Base-by-base conservation (phyloP, 2,113 vertebrate genomes). In the Anguilla rostrata region DNA sequence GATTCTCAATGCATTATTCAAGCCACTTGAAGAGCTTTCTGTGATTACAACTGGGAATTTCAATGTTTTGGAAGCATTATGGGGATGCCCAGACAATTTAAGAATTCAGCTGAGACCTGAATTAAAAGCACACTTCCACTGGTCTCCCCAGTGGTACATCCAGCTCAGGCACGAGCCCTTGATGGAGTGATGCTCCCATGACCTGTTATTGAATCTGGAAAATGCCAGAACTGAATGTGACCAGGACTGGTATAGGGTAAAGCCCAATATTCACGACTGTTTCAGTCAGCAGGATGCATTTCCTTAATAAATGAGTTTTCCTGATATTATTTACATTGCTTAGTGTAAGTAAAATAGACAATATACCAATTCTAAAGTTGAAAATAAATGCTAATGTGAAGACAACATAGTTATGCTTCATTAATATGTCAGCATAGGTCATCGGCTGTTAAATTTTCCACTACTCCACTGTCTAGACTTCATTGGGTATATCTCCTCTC, bases 51-150 rank as follows among this genome's bases (percentile, higher is more conserved):
- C 39, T 40, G 39, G 39, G 39, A 80, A 18, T 80, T 80, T 41
- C 39, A 80, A 80, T 80, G 78, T 80, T 80, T 80, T 80, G 39
- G 29, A 80, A 41, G 34, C 7, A 14, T 20, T 20, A 40, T 80
- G 78, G 78, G 78, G 78, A 80, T 41, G 78, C 78, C 78, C 78
- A 80, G 78, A 80, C 39, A 22, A 80, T 39, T 80, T 78, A 15
- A 14, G 39, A 12, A 40, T 20, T 18, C 39, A 80, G 39, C 78
- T 40, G 34, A 79, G 39, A 39, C 78, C 63, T 8, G 11, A 34
- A 34, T 34, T 75, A 12, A 75, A 75, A 75, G n/a, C 22, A 34
- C 29, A 75, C 71, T 75, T 12, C n/a, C 71, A 75, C 71, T 26
- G 26, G 0, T 12, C 71, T 22, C 20, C 57, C 8, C 1, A 66